Percentiles rank a stretch among this genome's conserved stretches.
Conservation (phyloP, 2,888 invertebrate genomes). For the Nemotelus pantherinus region DNA sequence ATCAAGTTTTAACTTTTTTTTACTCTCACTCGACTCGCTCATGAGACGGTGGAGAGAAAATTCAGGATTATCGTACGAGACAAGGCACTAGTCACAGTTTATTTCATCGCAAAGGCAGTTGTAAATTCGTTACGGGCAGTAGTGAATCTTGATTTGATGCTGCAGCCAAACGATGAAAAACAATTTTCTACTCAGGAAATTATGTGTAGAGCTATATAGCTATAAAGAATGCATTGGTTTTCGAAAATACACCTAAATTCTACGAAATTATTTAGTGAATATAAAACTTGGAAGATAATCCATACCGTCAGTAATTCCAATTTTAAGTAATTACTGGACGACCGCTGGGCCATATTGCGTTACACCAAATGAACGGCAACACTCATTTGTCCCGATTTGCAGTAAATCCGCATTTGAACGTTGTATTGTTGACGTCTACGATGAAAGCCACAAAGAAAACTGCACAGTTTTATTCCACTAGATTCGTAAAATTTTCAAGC, state of each 20-base stretch:
- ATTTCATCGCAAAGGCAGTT: not conserved
- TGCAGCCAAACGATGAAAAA: constrained; percentile 7
- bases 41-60: constrained; percentile 11
- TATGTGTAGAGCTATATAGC: too few relatives aligned
- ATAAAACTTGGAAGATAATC: constrained; percentile 39
- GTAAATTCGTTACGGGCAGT: not conserved
- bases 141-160: not conserved
- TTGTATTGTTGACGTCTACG: constrained; percentile 15
- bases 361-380: constrained; percentile 65
- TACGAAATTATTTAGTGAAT: too few relatives aligned
- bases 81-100: constrained; percentile 15
- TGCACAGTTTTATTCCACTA: not conserved
- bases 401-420: constrained; percentile 60
- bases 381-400: constrained; percentile 65
- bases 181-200: constrained; percentile 11
- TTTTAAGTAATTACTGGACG: constrained; percentile 63
- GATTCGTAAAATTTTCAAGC: not conserved
- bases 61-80: not conserved
- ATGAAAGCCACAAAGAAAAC: not conserved
- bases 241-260: too few relatives aligned
- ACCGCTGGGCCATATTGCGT: constrained; percentile 66
- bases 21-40: constrained; percentile 4
- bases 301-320: constrained; percentile 66
- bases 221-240: too few relatives aligned
- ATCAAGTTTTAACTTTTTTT: constrained; percentile 31